Conservation (phyloP, 2,113 vertebrate species). For the Corapipo altera region DNA sequence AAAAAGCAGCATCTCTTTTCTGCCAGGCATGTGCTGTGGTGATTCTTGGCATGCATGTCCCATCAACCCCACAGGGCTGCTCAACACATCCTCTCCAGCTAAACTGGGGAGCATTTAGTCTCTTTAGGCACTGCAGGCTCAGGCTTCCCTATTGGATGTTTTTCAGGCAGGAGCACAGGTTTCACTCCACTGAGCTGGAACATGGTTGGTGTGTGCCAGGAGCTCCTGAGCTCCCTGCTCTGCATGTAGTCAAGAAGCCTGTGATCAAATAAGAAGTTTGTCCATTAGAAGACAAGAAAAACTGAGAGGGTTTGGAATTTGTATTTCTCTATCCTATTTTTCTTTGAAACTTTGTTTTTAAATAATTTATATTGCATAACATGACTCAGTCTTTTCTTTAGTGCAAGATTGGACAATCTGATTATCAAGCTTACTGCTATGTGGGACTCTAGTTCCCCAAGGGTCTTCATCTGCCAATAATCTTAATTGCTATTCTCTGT, state of each 20-base stretch:
- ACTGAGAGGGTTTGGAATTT: neutral
- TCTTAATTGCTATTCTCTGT: constrained; percentile 44
- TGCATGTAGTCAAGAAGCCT: neutral
- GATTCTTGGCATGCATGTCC: neutral
- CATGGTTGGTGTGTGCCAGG: neutral
- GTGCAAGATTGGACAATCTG: constrained; percentile 3
- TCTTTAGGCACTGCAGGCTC: neutral
- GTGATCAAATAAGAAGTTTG: neutral
- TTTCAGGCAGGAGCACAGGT: neutral
- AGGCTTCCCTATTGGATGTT: neutral
- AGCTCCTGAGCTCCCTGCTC: neutral
- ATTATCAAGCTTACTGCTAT: constrained; percentile 18
- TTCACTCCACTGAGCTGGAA: neutral
- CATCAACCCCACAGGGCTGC: neutral
- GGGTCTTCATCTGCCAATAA: constrained; percentile 53
- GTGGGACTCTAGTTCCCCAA: neutral
- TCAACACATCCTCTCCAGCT: neutral
- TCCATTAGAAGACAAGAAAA: neutral
- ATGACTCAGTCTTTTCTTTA: constrained; percentile 9
- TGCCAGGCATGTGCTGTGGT: neutral
- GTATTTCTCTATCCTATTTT: neutral
- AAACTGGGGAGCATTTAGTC: neutral
- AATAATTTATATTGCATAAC: neutral
- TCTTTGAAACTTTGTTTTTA: neutral
- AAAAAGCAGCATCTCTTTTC: neutral